Evolutionary conservation across 2,888 invertebrate species (phyloP), one percentile per base, ranked within the genome.

Genomic region (Agrochola circellaris): DNA sequence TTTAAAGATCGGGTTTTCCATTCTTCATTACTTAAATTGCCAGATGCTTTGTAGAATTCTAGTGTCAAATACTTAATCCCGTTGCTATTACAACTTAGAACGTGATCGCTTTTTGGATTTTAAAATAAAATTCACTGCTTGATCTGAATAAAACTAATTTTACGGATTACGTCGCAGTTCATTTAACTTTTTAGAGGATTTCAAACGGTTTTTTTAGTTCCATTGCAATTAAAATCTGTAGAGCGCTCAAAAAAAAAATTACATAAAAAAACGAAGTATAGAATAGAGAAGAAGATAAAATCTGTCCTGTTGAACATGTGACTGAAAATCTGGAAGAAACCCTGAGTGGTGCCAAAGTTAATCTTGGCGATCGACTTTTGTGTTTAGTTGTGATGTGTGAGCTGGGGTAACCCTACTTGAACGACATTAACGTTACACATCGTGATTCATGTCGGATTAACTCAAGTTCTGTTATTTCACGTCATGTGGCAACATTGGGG

Each of bases 361-460:
- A 81, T 65, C 67, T 75, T 30, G 64, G 58, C 69, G 11, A 60
- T 70, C n/a, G 38, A 42, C 23, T 67, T 54, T 38, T 65, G 51
- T 54, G 38, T 54, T 23, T 38, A 54, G 8, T 64, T n/a, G 60
- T 74, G 30, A 66, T 45, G 45, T 72, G 58, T 73, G 30, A 42
- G 58, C n/a, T 45, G 71, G 45, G 73, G 70, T 81, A 83, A 80
- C 87, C 87, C 87, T 87, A 75, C 72, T 42, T 72, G 67, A 69
- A 30, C 64, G 75, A 75, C 69, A 82, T 81, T 86, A 86, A 78
- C 71, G 79, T 78, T 82, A 78, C 81, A 82, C 88, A 78, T 77
- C 77, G 77, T 87, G 87, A 87, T 85, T 86, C 82, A 87, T 77
- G 86, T 81, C 67, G 75, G 80, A 87, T 87, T 84, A 86, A 65